Evolutionary conservation across 2,113 vertebrate species (phyloP).

Genomic region (Nibea coibor): DNA sequence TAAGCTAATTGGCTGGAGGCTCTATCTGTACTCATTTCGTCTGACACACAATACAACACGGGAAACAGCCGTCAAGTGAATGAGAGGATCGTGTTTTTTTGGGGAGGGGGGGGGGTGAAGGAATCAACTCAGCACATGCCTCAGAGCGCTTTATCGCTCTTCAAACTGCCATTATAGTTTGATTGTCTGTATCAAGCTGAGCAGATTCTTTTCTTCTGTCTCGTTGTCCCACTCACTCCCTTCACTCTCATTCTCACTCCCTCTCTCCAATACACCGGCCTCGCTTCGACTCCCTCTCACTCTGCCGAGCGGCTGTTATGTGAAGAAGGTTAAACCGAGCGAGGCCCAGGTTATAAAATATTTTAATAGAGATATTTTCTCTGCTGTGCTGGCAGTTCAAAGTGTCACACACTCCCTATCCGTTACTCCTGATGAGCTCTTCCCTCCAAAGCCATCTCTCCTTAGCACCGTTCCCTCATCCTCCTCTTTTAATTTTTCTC

Average conservation of each 20-base stretch:
- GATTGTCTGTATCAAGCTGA: slow-evolving; percentile 83
- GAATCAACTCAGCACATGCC: slow-evolving; percentile 66
- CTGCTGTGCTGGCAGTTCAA: slow-evolving; percentile 81
- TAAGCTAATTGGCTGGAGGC: background rate
- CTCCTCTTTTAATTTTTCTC: slow-evolving; percentile 71
- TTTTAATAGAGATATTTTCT: slow-evolving; percentile 87
- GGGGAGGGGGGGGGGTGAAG: slow-evolving; percentile 64
- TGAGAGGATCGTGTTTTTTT: slow-evolving; percentile 48
- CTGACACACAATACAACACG: background rate
- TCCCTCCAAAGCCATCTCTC: slow-evolving; percentile 75
- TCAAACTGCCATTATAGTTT: slow-evolving; percentile 79
- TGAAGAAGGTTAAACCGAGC: slow-evolving; percentile 82
- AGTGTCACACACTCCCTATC: slow-evolving; percentile 87
- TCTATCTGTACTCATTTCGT: background rate
- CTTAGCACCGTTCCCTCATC: slow-evolving; percentile 72
- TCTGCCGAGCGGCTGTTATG: slow-evolving; percentile 56
- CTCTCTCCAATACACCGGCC: slow-evolving; percentile 42
- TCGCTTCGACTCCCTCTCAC: slow-evolving; percentile 59
- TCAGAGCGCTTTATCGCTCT: slow-evolving; percentile 74
- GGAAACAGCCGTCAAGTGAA: slow-evolving; percentile 21
- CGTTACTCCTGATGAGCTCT: slow-evolving; percentile 84
- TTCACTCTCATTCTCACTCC: slow-evolving; percentile 58
- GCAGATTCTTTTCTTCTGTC: slow-evolving; percentile 46
- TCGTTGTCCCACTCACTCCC: slow-evolving; percentile 36
- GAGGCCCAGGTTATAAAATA: slow-evolving; percentile 84